phyloP scores from a whole-genome alignment of 2,888 invertebrate species.

The Drosophila neotestacea region DNA sequence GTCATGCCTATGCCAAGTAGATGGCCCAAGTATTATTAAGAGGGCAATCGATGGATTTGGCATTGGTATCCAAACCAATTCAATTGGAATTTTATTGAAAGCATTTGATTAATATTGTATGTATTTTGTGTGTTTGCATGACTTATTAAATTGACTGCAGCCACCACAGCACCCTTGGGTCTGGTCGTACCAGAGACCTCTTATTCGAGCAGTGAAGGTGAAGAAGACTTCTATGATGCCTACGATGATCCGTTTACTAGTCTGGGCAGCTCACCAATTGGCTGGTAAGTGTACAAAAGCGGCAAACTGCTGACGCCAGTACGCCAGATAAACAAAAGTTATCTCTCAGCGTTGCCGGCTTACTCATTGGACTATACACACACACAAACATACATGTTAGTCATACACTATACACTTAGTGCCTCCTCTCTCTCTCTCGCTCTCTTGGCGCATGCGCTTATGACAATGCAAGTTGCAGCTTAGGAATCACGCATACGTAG shows the following conservation, averaged over 20 bases:
- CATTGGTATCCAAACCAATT: slow-evolving; percentile 15
- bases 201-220: slow-evolving; percentile 98
- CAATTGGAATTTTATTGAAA: slow-evolving; percentile 8
- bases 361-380: slow-evolving; percentile 17
- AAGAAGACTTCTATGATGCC: slow-evolving; percentile 97
- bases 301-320: slow-evolving; percentile 32
- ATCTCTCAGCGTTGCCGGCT: slow-evolving; percentile 42
- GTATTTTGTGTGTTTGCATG: background rate
- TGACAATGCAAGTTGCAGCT: slow-evolving; percentile 39
- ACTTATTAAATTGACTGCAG: slow-evolving; percentile 58
- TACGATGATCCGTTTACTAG: slow-evolving; percentile 89
- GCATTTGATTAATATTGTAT: slow-evolving; percentile 35
- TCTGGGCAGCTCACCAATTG: slow-evolving; percentile 84
- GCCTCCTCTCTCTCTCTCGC: background rate
- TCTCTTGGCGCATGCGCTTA: slow-evolving; percentile 44
- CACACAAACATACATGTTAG: background rate
- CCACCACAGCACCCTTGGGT: slow-evolving; percentile 81
- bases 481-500: slow-evolving; percentile 16
- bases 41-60: slow-evolving; percentile 33
- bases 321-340: slow-evolving; percentile 37
- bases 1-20: slow-evolving; percentile 18
- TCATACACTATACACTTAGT: background rate
- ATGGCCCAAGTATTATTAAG: slow-evolving; percentile 25
- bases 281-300: slow-evolving; percentile 82
- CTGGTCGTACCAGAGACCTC: slow-evolving; percentile 94